Conservation (phyloP, 2,113 vertebrate genomes). For the Pitta sordida region DNA sequence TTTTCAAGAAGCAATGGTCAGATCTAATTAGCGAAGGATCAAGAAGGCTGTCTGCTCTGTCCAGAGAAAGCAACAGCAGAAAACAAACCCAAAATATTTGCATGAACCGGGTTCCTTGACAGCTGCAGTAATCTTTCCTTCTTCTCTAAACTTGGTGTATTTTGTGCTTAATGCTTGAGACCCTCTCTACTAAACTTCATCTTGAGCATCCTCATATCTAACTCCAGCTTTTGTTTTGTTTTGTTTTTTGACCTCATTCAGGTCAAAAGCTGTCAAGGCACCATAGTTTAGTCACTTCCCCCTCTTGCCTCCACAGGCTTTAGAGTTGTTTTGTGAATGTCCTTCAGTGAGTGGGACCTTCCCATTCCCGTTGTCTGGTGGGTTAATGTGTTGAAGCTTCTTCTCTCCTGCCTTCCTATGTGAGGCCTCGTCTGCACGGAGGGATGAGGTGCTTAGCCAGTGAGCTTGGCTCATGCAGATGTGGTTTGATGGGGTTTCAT, state of each 20-base stretch:
- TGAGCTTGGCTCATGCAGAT: not conserved
- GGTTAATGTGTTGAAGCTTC: not conserved
- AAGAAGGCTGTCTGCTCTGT: not conserved
- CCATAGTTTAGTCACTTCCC: not conserved
- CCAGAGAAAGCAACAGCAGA: not conserved
- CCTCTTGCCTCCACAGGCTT: not conserved
- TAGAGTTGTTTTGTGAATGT: not conserved
- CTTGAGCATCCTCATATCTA: conserved; percentile 12
- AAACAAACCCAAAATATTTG: not conserved
- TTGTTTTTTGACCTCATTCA: not conserved
- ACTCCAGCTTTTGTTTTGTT: not conserved
- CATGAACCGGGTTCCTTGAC: not conserved
- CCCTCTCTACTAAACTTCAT: conserved; percentile 7
- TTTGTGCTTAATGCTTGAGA: conserved; percentile 12
- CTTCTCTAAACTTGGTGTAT: not conserved
- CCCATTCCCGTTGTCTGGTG: not conserved
- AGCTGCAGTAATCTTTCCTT: not conserved
- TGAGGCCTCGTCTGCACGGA: not conserved
- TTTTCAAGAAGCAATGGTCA: not conserved
- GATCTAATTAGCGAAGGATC: not conserved
- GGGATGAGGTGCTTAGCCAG: not conserved
- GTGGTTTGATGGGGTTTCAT: not conserved
- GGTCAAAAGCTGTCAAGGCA: not conserved
- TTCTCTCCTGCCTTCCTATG: not conserved
- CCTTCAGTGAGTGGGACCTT: not conserved